These are phyloP conservation scores for Leucophenga maculata DNA, from an alignment of 2,888 invertebrate species.

Conservation along the genomic window DNA sequence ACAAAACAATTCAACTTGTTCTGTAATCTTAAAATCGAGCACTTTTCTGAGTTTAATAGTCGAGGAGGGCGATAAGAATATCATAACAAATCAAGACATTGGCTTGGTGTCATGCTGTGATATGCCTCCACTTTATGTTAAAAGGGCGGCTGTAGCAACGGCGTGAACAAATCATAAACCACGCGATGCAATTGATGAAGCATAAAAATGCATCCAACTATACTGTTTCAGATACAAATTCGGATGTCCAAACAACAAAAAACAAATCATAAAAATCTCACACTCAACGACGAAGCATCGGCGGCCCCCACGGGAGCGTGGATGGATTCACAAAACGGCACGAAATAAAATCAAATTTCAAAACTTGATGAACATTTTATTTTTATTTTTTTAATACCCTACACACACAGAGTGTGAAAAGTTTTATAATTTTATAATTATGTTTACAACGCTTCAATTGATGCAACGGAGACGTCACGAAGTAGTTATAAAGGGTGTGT, in stretches of 20 bases:
- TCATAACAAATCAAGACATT: too few relatives aligned
- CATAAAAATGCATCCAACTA: slow-evolving; percentile 17
- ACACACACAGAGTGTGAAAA: too few relatives aligned
- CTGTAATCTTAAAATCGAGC: too few relatives aligned
- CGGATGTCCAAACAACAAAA: not conserved
- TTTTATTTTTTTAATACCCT: slow-evolving; percentile 15
- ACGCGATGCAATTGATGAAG: slow-evolving; percentile 13
- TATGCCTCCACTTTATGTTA: not conserved
- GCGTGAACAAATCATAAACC: slow-evolving; percentile 12
- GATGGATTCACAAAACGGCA: not conserved
- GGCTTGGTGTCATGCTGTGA: not conserved
- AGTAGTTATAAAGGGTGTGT: too few relatives aligned
- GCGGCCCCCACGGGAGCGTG: slow-evolving; percentile 8
- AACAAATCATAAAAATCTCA: slow-evolving; percentile 11
- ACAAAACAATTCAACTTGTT: too few relatives aligned
- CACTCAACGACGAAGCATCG: not conserved
- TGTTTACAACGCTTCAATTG: not conserved
- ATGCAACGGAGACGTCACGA: too few relatives aligned
- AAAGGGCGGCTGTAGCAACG: not conserved
- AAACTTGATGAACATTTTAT: slow-evolving; percentile 4
- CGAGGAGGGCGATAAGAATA: too few relatives aligned
- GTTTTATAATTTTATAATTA: slow-evolving; percentile 19
- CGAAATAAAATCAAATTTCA: slow-evolving; percentile 4
- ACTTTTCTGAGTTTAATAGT: too few relatives aligned
- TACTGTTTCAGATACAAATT: too few relatives aligned